Evolutionary conservation across 1,140 invertebrate species (phyloP).

Genomic region (Ceratina australensis): DNA sequence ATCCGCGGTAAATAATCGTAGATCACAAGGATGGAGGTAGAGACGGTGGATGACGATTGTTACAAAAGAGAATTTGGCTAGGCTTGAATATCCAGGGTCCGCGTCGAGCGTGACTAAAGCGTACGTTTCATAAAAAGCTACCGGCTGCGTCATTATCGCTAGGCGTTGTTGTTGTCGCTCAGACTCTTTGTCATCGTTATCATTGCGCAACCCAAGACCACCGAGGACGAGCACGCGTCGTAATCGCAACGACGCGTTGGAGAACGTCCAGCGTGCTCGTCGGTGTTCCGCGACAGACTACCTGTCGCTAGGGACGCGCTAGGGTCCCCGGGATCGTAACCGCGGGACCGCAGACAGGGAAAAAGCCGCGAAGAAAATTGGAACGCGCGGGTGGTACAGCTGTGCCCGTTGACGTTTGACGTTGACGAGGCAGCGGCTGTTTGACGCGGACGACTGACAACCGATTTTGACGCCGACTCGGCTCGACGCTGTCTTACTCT

Average conservation of each 20-base stretch:
- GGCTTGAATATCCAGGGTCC: not conserved
- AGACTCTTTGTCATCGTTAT: constrained; percentile 64
- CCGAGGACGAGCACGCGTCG: constrained; percentile 48
- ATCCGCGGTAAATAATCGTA: too few species aligned
- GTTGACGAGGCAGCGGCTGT: constrained; percentile 23
- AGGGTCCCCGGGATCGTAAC: too few species aligned
- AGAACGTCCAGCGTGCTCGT: constrained; percentile 9
- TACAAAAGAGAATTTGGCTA: not conserved
- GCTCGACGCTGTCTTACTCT: constrained; percentile 29
- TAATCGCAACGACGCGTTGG: constrained; percentile 33
- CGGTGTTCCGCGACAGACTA: too few species aligned
- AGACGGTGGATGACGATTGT: too few species aligned
- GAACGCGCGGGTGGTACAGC: not conserved
- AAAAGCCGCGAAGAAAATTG: not conserved
- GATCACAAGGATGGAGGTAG: too few species aligned
- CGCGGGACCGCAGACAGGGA: too few species aligned
- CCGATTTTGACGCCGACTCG: constrained; percentile 26
- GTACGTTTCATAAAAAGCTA: constrained; percentile 52
- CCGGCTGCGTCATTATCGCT: constrained; percentile 56
- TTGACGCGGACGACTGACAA: constrained; percentile 24
- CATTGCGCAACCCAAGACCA: constrained; percentile 64
- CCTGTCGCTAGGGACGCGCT: too few species aligned
- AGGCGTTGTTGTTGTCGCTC: constrained; percentile 46
- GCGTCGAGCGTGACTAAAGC: constrained; percentile 6
- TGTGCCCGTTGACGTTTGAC: not conserved